Evolutionary conservation across 2,797 vertebrate species (phyloP).

Genomic region (Botia kubotai): DNA sequence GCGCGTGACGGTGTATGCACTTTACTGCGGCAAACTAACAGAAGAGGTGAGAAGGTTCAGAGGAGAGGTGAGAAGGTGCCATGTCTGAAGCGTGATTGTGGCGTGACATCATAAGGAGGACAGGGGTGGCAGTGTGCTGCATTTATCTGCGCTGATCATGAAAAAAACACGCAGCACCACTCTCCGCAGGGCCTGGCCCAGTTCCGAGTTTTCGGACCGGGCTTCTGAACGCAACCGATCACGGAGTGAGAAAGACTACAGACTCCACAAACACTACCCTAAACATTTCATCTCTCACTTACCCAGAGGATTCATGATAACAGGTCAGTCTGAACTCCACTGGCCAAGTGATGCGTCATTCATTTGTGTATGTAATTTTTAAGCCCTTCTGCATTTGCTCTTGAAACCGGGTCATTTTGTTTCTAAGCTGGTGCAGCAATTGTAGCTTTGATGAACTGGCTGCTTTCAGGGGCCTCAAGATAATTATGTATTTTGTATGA

Average conservation of each 20-base stretch:
- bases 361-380: slow-evolving; percentile 3
- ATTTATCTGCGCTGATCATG: slow-evolving; percentile 75
- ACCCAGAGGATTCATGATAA: slow-evolving; percentile 86
- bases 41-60: background rate
- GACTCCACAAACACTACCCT: slow-evolving; percentile 90
- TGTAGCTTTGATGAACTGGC: background rate
- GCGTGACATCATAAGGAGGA: slow-evolving; percentile 60
- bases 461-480: background rate
- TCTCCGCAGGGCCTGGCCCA: slow-evolving; percentile 95
- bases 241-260: slow-evolving; percentile 98
- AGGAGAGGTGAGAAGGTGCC: slow-evolving; percentile 3
- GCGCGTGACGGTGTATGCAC: slow-evolving; percentile 6
- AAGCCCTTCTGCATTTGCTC: background rate
- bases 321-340: slow-evolving; percentile 79
- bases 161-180: slow-evolving; percentile 98
- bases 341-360: background rate
- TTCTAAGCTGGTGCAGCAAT: background rate
- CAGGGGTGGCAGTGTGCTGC: slow-evolving; percentile 63
- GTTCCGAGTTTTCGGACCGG: slow-evolving; percentile 93
- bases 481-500: slow-evolving; percentile 31
- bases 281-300: slow-evolving; percentile 86
- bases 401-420: background rate
- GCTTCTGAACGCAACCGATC: slow-evolving; percentile 89
- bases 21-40: slow-evolving; percentile 60
- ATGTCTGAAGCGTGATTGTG: slow-evolving; percentile 56